Evolutionary conservation across 2,113 vertebrate genomes (phyloP).

Genomic region (Pollimyrus isidori): DNA sequence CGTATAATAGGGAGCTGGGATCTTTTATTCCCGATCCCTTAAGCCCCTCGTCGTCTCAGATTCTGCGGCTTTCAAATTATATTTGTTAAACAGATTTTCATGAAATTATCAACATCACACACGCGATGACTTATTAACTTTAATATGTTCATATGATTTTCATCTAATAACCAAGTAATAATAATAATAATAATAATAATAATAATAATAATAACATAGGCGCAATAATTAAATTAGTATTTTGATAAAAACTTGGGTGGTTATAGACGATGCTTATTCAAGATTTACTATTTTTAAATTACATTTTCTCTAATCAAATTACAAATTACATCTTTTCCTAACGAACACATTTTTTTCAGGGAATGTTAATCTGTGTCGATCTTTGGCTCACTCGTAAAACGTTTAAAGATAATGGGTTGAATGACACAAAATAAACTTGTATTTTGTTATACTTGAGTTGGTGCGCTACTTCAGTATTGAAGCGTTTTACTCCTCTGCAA

Average conservation of each 20-base stretch:
- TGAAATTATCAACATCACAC: not conserved
- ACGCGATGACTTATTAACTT: not conserved
- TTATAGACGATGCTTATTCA: not conserved
- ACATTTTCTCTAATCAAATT: not conserved
- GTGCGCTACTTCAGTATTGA: not conserved
- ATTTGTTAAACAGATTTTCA: constrained; percentile 4
- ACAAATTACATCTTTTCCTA: not conserved
- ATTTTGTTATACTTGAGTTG: not conserved
- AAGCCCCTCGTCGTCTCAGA: constrained; percentile 3
- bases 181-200: not conserved
- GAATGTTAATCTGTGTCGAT: not conserved
- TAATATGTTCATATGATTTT: not conserved
- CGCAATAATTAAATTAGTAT: not conserved
- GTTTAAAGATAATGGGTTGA: not conserved
- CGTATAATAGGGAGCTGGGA: not conserved
- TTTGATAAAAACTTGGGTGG: not conserved
- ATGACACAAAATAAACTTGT: not conserved
- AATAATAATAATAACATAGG: constrained; percentile 9
- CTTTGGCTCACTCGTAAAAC: not conserved
- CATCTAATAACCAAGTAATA: not conserved
- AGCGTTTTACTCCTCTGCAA: not conserved
- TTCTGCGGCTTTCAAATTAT: constrained; percentile 3
- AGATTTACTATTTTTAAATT: not conserved
- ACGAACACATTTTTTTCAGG: not conserved
- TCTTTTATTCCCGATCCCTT: not conserved